Evolutionary conservation across 2,113 vertebrate genomes (phyloP), one percentile per base, ranked within the genome.

Genomic region (Gallinago undulata): DNA sequence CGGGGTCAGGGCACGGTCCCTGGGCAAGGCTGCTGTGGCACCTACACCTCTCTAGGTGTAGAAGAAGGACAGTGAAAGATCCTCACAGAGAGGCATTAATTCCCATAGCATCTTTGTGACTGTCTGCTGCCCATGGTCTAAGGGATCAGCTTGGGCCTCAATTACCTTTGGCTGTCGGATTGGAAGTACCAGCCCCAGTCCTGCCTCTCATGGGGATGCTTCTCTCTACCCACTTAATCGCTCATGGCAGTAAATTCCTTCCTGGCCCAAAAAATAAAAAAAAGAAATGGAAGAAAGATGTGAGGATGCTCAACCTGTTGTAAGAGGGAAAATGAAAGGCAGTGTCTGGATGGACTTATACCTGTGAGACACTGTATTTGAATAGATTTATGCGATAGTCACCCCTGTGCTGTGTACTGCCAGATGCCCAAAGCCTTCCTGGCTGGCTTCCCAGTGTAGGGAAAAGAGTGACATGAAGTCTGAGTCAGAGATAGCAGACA

Each of bases 1-100:
- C 0, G 0, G 31, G 35, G 33, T 15, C 60, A 27, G 21, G 10
- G 50, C 23, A 5, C 0, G 0, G 47, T 66, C 57, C 50, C 63
- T 16, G 35, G 31, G 10, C 45, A 90, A 51, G 69, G 53, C 43
- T 87, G 31, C 48, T 22, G 48, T 89, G 45, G 66, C 39, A 63
- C 41, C 27, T 51, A 8, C 19, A 45, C 18, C 35, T 83, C 55
- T 21, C 4, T n/a, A 73, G 21, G 35, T 22, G 21, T 13, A 55
- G 43, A 73, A 47, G 11, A 30, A 57, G n/a, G n/a, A 31, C 0
- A 13, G 3, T 6, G 41, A 80, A 70, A 43, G 17, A 45, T 77
- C 30, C 13, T 9, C 18, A 43, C 17, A 39, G 37, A 62, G 33
- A 59, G 39, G 5, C 9, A 3, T 10, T 47, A 48, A 28, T 66